These are phyloP conservation scores for Paratilapia polleni DNA, from an alignment of 2,113 vertebrate genomes.

Conservation along the genomic window DNA sequence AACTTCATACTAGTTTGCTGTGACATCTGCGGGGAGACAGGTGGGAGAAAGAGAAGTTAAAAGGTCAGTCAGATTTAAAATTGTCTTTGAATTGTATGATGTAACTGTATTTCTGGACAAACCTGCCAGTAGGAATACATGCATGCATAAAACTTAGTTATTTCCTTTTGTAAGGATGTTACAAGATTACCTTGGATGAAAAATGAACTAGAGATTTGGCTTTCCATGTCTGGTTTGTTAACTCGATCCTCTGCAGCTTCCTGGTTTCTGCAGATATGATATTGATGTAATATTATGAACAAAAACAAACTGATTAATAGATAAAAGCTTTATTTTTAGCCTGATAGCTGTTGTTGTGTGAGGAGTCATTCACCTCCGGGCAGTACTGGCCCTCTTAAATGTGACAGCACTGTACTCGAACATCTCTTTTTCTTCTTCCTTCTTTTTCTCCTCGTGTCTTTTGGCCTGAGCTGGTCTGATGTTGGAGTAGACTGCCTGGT, in stretches of 20 bases:
- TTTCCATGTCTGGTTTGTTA: not conserved
- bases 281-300: not conserved
- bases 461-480: not conserved
- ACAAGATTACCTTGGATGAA: not conserved
- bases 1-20: not conserved
- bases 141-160: not conserved
- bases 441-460: not conserved
- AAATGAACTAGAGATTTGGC: not conserved
- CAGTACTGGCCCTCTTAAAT: not conserved
- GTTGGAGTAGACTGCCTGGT: not conserved
- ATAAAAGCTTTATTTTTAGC: not conserved
- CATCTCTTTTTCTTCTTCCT: not conserved
- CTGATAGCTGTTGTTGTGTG: not conserved
- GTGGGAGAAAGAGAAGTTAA: not conserved
- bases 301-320: not conserved
- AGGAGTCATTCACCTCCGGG: not conserved
- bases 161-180: not conserved
- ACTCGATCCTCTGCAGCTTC: not conserved
- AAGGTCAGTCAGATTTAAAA: not conserved
- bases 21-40: not conserved
- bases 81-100: not conserved
- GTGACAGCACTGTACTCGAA: not conserved
- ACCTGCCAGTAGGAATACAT: not conserved
- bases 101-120: not conserved
- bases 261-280: not conserved